A percentile compares a stretch with the other conserved stretches of the same genome.
These are phyloP conservation scores for Eristalis tenax DNA, from an alignment of 2,888 invertebrate genomes.

Conservation along the genomic window DNA sequence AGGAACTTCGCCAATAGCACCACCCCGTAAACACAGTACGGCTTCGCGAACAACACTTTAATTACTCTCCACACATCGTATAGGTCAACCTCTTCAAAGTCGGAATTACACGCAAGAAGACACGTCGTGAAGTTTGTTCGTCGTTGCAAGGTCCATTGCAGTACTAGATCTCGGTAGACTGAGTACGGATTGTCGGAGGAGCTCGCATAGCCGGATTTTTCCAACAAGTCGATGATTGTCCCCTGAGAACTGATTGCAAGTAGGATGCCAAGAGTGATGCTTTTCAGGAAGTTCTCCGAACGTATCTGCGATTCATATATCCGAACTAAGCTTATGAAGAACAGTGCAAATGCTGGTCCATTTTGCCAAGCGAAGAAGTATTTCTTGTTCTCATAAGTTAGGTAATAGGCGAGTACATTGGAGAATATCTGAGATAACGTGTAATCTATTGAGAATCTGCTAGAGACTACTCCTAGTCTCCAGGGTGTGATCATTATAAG, in stretches of 20 bases:
- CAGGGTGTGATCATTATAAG: conserved; percentile 88
- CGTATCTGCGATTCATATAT: conserved; percentile 73
- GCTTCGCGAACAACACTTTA: conserved; percentile 79
- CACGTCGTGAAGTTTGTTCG: conserved; percentile 78
- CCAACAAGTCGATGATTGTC: conserved; percentile 77
- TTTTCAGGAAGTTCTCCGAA: conserved; percentile 76
- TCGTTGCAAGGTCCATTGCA: conserved; percentile 79
- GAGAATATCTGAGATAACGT: conserved; percentile 78
- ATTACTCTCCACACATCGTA: conserved; percentile 79
- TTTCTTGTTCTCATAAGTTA: conserved; percentile 78
- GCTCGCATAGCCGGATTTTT: conserved; percentile 76
- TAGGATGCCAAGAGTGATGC: conserved; percentile 76
- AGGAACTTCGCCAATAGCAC: conserved; percentile 80
- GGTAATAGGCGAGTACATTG: conserved; percentile 77
- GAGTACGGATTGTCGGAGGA: conserved; percentile 76
- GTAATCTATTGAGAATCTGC: conserved; percentile 78
- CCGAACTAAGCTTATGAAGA: conserved; percentile 75
- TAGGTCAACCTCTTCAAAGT: conserved; percentile 76
- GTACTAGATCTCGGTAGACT: conserved; percentile 77
- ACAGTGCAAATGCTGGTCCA: conserved; percentile 77
- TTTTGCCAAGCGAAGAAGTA: conserved; percentile 79
- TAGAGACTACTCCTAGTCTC: conserved; percentile 82
- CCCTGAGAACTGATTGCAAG: conserved; percentile 77
- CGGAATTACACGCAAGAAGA: conserved; percentile 78
- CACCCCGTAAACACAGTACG: conserved; percentile 80